Evolutionary conservation across 1,140 invertebrate species (phyloP).

Genomic region (Drosophila repletoides): DNA sequence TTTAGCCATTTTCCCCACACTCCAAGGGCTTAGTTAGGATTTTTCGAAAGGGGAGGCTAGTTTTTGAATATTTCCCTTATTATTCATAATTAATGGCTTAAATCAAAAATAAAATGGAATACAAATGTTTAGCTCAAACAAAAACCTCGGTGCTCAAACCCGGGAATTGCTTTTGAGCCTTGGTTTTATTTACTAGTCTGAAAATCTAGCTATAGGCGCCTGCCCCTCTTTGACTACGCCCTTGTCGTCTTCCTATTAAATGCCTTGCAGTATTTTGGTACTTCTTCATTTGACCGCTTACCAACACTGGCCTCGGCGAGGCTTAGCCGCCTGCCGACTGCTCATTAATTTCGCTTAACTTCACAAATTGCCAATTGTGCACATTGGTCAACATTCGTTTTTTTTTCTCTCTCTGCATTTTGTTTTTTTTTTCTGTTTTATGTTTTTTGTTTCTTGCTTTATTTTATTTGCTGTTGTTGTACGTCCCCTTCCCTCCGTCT

Average conservation of each 20-base stretch:
- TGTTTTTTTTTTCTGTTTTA: conserved; percentile 37
- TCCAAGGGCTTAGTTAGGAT: too few relatives aligned
- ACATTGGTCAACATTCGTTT: conserved; percentile 78
- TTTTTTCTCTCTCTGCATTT: conserved; percentile 47
- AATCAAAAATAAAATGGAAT: too few relatives aligned
- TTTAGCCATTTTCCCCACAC: conserved; percentile 59
- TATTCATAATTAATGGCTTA: too few relatives aligned
- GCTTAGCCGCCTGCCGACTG: conserved; percentile 21
- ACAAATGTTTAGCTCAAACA: too few relatives aligned
- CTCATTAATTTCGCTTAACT: conserved; percentile 81
- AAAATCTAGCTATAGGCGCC: too few relatives aligned
- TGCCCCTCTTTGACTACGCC: too few relatives aligned
- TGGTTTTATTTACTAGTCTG: too few relatives aligned
- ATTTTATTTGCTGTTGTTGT: neutral
- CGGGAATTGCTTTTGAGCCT: too few relatives aligned
- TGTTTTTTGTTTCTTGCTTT: conserved; percentile 15
- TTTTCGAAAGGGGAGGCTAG: too few relatives aligned
- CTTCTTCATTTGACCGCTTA: conserved; percentile 14
- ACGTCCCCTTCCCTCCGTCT: conserved; percentile 2
- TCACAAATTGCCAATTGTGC: conserved; percentile 80
- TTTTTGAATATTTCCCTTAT: too few relatives aligned
- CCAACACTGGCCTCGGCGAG: conserved; percentile 5
- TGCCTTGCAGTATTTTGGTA: conserved; percentile 27
- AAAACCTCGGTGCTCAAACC: too few relatives aligned
- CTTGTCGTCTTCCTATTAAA: conserved; percentile 12